Conservation (phyloP, 2,797 vertebrate genomes). For the Thunnus albacares region DNA sequence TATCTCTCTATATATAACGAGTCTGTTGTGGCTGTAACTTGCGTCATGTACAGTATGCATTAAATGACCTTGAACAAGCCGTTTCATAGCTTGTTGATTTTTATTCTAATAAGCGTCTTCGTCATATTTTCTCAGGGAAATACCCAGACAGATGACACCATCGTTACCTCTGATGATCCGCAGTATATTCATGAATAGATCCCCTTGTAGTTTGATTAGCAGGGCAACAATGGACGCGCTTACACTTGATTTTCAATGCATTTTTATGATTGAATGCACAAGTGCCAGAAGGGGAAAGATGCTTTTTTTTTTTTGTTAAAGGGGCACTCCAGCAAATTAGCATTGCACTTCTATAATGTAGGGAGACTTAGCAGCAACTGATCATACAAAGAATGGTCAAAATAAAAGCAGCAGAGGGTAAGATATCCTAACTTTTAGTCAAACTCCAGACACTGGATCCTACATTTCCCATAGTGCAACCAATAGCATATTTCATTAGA, state of each 20-base stretch:
- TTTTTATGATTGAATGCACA: constrained; percentile 26
- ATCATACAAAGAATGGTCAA: too few relatives aligned
- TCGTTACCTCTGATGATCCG: not conserved
- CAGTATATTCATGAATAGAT: constrained; percentile 4
- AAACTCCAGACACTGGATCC: too few relatives aligned
- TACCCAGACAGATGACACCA: constrained; percentile 14
- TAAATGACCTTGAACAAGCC: constrained; percentile 4
- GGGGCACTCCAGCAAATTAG: too few relatives aligned
- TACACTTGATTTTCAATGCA: constrained; percentile 19
- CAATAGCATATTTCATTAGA: too few relatives aligned
- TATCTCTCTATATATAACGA: not conserved
- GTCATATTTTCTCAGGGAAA: not conserved
- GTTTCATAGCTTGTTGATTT: not conserved
- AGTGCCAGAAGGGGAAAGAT: not conserved
- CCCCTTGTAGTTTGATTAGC: constrained; percentile 15
- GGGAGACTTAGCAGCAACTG: too few relatives aligned
- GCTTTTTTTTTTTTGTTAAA: too few relatives aligned
- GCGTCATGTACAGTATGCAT: not conserved
- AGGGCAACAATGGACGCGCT: not conserved
- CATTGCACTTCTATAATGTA: too few relatives aligned
- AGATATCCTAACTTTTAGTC: too few relatives aligned
- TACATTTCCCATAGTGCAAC: too few relatives aligned
- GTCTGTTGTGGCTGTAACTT: not conserved
- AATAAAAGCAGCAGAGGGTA: too few relatives aligned
- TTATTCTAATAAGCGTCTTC: not conserved